phyloP scores from a whole-genome alignment of 2,113 vertebrate species.

The Muntiacus muntjak region DNA sequence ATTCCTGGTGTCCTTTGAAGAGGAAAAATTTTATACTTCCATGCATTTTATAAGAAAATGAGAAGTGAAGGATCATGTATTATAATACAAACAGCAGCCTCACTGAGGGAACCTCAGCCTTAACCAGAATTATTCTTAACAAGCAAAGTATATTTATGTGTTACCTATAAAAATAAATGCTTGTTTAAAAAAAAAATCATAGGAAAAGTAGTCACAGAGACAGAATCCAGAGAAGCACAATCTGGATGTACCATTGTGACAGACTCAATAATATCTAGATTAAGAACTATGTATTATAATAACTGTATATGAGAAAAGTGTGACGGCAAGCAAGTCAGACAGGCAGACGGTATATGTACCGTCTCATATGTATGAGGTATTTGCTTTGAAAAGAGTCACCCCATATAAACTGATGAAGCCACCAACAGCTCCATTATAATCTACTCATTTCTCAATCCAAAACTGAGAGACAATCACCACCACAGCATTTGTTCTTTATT shows the following conservation, averaged over 20 bases:
- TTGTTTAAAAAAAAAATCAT: not conserved
- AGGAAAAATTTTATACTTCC: not conserved
- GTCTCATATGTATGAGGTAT: not conserved
- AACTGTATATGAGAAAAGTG: not conserved
- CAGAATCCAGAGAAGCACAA: not conserved
- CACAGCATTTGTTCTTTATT: not conserved
- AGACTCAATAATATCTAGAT: not conserved
- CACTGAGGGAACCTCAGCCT: conserved; percentile 12
- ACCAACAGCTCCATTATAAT: not conserved
- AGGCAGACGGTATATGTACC: not conserved
- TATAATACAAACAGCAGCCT: not conserved
- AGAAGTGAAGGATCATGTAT: not conserved
- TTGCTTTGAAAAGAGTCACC: not conserved
- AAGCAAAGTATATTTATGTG: not conserved
- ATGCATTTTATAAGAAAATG: not conserved
- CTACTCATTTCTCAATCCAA: not conserved
- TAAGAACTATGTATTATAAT: not conserved
- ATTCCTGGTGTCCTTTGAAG: not conserved
- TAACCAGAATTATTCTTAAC: not conserved
- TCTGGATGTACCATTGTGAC: not conserved
- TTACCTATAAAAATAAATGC: not conserved
- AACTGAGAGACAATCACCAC: not conserved
- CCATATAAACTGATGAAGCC: not conserved
- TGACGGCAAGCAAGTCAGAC: not conserved
- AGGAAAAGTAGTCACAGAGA: not conserved